These are phyloP conservation scores for Poecilia gillii DNA, from an alignment of 2,797 vertebrate species.

Conservation along the genomic window DNA sequence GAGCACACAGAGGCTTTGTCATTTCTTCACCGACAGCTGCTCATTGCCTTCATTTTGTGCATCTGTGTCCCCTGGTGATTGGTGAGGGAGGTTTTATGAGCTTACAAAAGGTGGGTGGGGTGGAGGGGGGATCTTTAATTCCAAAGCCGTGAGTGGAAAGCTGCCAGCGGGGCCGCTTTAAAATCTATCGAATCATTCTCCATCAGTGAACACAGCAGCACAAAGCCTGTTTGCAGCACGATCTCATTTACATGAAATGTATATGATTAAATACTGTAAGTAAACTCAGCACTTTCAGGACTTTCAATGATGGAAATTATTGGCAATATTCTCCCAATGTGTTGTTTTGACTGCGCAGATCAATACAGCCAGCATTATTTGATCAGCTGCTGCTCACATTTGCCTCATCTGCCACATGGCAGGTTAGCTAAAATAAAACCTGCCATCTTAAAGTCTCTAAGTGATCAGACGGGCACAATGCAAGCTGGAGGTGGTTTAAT, in stretches of 20 bases:
- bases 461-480: not conserved
- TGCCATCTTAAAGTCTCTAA: not conserved
- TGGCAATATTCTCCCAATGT: not conserved
- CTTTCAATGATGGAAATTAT: not conserved
- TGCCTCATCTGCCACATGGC: not conserved
- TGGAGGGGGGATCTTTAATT: conserved; percentile 43
- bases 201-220: conserved; percentile 39
- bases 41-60: not conserved
- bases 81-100: conserved; percentile 28
- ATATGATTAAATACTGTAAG: not conserved
- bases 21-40: conserved; percentile 40
- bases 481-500: not conserved
- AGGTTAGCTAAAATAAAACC: not conserved
- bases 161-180: conserved; percentile 67
- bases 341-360: not conserved
- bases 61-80: conserved; percentile 9
- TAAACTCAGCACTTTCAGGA: not conserved
- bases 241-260: conserved; percentile 9
- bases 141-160: conserved; percentile 63
- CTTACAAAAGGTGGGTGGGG: conserved; percentile 39
- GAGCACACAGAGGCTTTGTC: conserved; percentile 11
- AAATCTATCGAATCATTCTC: conserved; percentile 74
- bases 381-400: not conserved
- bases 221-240: not conserved
- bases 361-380: not conserved